phyloP scores from a whole-genome alignment of 1,140 invertebrate genomes.

The Calephelis nemesis region DNA sequence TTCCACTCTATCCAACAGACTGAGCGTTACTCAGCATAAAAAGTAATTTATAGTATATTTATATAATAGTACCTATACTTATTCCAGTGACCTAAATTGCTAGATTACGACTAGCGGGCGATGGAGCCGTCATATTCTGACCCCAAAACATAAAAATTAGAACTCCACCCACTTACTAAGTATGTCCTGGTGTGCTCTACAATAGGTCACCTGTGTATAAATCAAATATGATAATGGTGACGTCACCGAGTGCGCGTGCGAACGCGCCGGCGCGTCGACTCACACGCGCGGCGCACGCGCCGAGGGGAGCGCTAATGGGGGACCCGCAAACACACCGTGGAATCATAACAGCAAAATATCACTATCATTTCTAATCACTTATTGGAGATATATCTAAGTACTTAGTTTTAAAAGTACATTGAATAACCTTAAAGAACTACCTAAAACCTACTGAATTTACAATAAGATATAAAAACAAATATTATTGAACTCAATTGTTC shows the following conservation, averaged over 20 bases:
- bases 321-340: slow-evolving; percentile 17
- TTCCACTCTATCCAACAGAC: no score
- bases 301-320: slow-evolving; percentile 15
- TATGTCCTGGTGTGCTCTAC: slow-evolving; percentile 1
- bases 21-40: no score
- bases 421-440: no score
- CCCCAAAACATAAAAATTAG: neutral
- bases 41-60: no score
- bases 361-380: neutral
- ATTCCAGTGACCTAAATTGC: no score
- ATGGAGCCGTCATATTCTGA: no score
- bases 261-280: slow-evolving; percentile 33
- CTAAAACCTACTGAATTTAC: no score
- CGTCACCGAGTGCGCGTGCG: slow-evolving; percentile 30
- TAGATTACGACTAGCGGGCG: no score
- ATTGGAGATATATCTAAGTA: neutral
- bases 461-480: no score
- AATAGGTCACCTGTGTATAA: slow-evolving; percentile 28
- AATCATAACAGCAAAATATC: slow-evolving; percentile 11
- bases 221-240: slow-evolving; percentile 11
- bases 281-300: slow-evolving; percentile 48
- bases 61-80: no score
- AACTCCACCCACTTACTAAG: neutral
- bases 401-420: no score
- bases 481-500: no score